These are phyloP conservation scores for Caenorhabditis virilis DNA, from an alignment of 2,888 invertebrate species.

Conservation along the genomic window DNA sequence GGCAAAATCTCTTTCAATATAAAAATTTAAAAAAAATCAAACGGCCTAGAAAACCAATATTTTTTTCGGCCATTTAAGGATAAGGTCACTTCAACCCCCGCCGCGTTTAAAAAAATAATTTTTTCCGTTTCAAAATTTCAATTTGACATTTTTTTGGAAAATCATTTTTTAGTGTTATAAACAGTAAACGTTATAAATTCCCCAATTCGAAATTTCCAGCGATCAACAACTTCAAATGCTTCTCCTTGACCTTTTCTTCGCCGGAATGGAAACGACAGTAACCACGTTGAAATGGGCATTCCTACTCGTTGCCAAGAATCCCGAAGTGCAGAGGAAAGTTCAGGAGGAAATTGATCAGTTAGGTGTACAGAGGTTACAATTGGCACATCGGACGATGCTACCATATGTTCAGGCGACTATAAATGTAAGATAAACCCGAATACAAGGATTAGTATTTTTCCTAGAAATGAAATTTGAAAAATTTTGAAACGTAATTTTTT, in stretches of 20 bases:
- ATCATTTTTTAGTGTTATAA: no score
- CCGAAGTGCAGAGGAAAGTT: conserved; percentile 35
- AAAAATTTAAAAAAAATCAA: no score
- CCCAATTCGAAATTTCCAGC: conserved; percentile 37
- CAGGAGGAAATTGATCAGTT: conserved; percentile 56
- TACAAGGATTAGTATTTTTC: background rate
- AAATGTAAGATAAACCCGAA: conserved; percentile 41
- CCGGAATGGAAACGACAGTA: conserved; percentile 67
- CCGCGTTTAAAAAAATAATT: no score
- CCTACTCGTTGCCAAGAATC: conserved; percentile 51
- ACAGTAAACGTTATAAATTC: no score
- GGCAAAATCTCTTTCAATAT: no score
- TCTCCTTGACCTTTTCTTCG: conserved; percentile 66
- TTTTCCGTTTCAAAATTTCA: no score
- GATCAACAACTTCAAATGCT: conserved; percentile 66
- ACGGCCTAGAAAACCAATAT: no score
- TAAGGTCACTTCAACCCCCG: no score
- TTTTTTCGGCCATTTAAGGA: no score
- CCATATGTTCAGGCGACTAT: conserved; percentile 63
- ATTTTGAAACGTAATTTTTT: no score
- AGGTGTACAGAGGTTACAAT: conserved; percentile 31
- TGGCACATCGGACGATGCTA: conserved; percentile 50
- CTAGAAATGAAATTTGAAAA: no score
- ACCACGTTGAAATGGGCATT: conserved; percentile 68
- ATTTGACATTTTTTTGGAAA: no score